phyloP scores from a whole-genome alignment of 2,113 vertebrate species.

The Amphilophus citrinellus region DNA sequence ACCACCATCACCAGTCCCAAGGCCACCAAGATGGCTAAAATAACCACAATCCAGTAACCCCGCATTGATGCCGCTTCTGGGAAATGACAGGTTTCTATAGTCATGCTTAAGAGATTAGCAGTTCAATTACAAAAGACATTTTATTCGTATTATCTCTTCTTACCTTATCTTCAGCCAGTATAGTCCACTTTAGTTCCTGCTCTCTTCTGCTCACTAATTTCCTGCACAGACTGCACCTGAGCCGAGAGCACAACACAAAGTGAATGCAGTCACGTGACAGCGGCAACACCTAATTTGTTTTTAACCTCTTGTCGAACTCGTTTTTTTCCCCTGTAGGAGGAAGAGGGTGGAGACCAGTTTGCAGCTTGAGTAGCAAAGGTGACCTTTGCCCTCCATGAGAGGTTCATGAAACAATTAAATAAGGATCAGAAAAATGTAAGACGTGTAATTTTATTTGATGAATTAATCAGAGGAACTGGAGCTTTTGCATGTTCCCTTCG shows the following conservation, averaged over 20 bases:
- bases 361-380: neutral
- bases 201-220: neutral
- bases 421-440: neutral
- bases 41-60: rapidly evolving
- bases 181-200: neutral
- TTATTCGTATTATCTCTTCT: neutral
- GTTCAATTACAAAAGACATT: neutral
- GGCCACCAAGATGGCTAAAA: neutral
- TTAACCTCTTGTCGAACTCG: too few relatives aligned
- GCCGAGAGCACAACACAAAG: neutral
- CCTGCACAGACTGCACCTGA: neutral
- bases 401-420: neutral
- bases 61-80: conserved; percentile 33
- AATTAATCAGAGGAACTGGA: neutral
- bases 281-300: rapidly evolving
- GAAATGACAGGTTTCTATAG: neutral
- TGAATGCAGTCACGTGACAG: neutral
- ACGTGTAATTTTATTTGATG: neutral
- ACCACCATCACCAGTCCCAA: neutral
- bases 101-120: neutral
- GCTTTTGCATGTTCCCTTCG: neutral
- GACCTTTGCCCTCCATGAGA: neutral
- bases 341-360: neutral
- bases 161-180: neutral
- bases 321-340: neutral